Base-by-base conservation (phyloP, 1,140 invertebrate species). In the Zaprionus vittiger region DNA sequence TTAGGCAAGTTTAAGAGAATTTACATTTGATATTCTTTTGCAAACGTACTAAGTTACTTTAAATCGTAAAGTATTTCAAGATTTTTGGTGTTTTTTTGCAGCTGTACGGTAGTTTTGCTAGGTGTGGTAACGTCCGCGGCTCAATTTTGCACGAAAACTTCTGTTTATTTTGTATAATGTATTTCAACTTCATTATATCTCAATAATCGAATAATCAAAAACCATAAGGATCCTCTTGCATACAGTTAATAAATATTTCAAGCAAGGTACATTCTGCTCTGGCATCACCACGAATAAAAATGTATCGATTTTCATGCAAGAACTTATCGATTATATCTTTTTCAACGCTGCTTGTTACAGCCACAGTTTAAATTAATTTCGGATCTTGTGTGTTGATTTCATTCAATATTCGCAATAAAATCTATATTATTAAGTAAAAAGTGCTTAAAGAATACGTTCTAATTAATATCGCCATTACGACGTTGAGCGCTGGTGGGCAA, bases 361-460 rank as follows among this genome's bases (percentile, higher is more conserved):
- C 77, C 83, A 73, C 80, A 89, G 84, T 89, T 89, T 84, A 84
- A 87, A 86, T 86, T 86, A 89, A 89, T 80, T 89, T 89, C 69
- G 31, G 37, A 28, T 73, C 74, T 76, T 66, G 55, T 57, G 61
- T 61, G 61, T 61, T 12, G 14, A 61, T 44, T 76, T 61, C 72
- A 37, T 44, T 26, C 15, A 14, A 54, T 24, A 65, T 61, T 37
- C 3, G 9, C 28, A 12, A 55, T 14, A 55, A 60, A 65, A 55
- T 65, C 11, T 44, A 26, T 56, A 60, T n/a, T 52, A 69, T 62
- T 52, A 34, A 26, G 15, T 37, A 59, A 61, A 37, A 26, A 49
- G 61, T 44, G 63, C 34, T 44, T 37, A 28, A 47, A 38, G 54
- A 28, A 6, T 20, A 26, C 15, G 31, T 9, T n/a, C 14, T 20